phyloP scores from a whole-genome alignment of 1,140 invertebrate genomes.

The Drosophila guanche region DNA sequence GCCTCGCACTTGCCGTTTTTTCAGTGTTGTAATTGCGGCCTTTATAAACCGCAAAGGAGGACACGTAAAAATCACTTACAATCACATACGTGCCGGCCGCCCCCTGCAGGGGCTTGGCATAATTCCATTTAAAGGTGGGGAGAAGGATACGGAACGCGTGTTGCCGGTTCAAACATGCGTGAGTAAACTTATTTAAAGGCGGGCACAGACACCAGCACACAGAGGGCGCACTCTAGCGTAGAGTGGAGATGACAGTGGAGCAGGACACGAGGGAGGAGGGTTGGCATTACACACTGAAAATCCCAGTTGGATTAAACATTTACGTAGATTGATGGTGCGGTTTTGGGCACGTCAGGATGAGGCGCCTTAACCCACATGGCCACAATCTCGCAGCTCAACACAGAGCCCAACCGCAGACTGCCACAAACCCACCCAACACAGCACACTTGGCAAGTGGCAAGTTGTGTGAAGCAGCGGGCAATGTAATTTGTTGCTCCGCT shows the following conservation, averaged over 20 bases:
- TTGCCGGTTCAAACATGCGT: conserved; percentile 67
- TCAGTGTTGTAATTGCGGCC: conserved; percentile 57
- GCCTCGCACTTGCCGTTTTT: conserved; percentile 15
- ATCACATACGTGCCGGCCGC: conserved; percentile 33
- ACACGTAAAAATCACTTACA: conserved; percentile 73
- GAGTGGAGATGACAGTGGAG: conserved; percentile 44
- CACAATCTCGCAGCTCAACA: conserved; percentile 32
- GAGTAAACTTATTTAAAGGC: conserved; percentile 77
- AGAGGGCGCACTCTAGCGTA: conserved; percentile 42
- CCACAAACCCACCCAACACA: background rate
- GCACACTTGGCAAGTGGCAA: conserved; percentile 3
- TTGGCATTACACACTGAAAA: conserved; percentile 49
- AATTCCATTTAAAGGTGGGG: conserved; percentile 25
- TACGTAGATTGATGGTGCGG: conserved; percentile 77
- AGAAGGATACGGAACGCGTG: conserved; percentile 9
- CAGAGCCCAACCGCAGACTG: background rate
- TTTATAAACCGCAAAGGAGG: conserved; percentile 53
- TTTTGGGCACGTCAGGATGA: conserved; percentile 6
- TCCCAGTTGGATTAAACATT: conserved; percentile 78
- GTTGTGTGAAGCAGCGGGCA: conserved; percentile 19
- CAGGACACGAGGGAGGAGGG: conserved; percentile 12
- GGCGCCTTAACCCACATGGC: conserved; percentile 67
- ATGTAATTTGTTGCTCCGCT: conserved; percentile 66
- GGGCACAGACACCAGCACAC: conserved; percentile 26
- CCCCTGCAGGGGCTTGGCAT: conserved; percentile 26